Percentiles rank a stretch among this genome's conserved stretches.
These are phyloP conservation scores for Siniperca knerii DNA, from an alignment of 2,113 vertebrate genomes.

Conservation along the genomic window DNA sequence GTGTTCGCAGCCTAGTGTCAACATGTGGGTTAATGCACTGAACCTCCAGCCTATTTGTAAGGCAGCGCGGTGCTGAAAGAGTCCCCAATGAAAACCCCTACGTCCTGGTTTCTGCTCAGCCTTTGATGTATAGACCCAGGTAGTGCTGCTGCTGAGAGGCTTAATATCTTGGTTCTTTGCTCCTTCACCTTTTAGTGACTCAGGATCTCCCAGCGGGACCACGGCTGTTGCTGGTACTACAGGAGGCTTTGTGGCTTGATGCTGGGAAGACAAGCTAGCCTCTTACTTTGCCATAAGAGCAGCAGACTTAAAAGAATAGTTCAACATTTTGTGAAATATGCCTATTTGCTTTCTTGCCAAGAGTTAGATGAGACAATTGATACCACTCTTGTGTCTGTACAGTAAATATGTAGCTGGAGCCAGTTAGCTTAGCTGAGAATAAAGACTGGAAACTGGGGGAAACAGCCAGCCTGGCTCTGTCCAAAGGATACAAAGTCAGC, in stretches of 20 bases:
- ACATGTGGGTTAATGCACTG: slow-evolving; percentile 70
- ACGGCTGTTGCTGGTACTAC: background rate
- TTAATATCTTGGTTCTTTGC: slow-evolving; percentile 72
- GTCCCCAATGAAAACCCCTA: slow-evolving; percentile 32
- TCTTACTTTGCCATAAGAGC: background rate
- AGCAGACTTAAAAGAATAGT: background rate
- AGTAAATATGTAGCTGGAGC: background rate
- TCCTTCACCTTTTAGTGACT: slow-evolving; percentile 65
- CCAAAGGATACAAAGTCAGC: background rate
- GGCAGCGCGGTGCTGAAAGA: slow-evolving; percentile 40
- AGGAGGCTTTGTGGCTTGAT: slow-evolving; percentile 34
- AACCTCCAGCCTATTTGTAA: slow-evolving; percentile 63
- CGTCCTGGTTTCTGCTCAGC: slow-evolving; percentile 48
- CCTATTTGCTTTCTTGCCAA: background rate
- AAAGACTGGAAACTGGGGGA: background rate
- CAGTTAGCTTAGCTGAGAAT: background rate
- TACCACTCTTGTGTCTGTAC: background rate
- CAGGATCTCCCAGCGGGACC: slow-evolving; percentile 46
- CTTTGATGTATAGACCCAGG: slow-evolving; percentile 67
- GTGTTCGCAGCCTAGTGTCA: slow-evolving; percentile 49
- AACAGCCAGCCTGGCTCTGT: background rate
- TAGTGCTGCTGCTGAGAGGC: slow-evolving; percentile 68
- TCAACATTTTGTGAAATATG: background rate
- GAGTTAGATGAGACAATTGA: background rate
- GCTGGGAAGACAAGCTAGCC: slow-evolving; percentile 27